Evolutionary conservation across 2,113 vertebrate genomes (phyloP), one percentile per base, ranked within the genome.

Genomic region (Sinocyclocheilus anshuiensis): DNA sequence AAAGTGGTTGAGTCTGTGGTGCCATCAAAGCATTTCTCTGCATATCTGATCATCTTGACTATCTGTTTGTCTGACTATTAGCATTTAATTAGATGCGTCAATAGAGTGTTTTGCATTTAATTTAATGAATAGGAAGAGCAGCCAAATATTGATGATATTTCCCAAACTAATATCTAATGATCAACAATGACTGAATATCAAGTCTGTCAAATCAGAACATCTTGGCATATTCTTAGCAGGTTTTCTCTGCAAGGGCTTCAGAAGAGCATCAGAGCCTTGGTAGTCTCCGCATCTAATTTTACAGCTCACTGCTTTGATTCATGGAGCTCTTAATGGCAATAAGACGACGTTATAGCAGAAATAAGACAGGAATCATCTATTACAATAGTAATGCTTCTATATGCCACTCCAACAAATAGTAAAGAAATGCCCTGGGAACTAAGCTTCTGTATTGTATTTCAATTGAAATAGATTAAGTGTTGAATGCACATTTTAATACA

Each of bases 271-370:
- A 86, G 50, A 63, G 83, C 67, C 48, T 71, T 39, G 61, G 63
- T 81, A 59, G 84, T 74, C 55, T 89, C 63, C 24, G 33, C n/a
- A 86, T 85, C 84, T 89, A n/a, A 91, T 90, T 91, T 91, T 89
- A 82, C 69, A 39, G 55, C 10, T 71, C 71, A 45, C 33, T 39
- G 84, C n/a, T 53, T 88, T 88, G 55, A 85, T 81, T 55, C 83
- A 79, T 74, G 85, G 83, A 87, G 78, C 57, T 36, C 71, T 24
- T 36, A 67, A 85, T 87, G 83, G 89, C 59, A 39, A 65, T 89
- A 50, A 53, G 82, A 36, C 1, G 48, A 83, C 74, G 71, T 88
- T 82, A 80, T 26, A n/a, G 50, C 63, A 72, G 50, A 53, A 12
- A 26, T 83, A 83, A 18, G 63, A 76, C 20, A 83, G 33, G 5